phyloP scores from a whole-genome alignment of 2,113 vertebrate species.

The Aleadryas rufinucha region DNA sequence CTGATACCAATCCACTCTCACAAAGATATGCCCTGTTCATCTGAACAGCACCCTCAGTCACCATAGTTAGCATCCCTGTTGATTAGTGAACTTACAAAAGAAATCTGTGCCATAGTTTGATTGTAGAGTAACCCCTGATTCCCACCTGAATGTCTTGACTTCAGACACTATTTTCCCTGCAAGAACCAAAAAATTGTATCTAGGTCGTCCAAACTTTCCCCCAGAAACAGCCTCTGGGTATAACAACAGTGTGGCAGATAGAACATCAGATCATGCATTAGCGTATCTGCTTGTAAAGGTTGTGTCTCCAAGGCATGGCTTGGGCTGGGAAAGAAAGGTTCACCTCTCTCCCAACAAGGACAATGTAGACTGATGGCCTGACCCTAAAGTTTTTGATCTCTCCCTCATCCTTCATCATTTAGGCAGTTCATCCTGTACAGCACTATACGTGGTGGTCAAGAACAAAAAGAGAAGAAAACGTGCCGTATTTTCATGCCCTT shows the following conservation, averaged over 20 bases:
- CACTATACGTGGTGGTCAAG: not conserved
- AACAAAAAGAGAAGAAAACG: not conserved
- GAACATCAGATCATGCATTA: not conserved
- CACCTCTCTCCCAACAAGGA: not conserved
- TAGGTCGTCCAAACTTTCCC: not conserved
- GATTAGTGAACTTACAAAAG: not conserved
- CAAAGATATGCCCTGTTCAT: not conserved
- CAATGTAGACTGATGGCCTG: not conserved
- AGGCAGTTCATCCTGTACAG: not conserved
- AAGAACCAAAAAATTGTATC: constrained; percentile 1
- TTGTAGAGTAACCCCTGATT: not conserved
- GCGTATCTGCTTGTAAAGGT: not conserved
- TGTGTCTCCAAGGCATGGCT: not conserved
- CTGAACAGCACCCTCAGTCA: not conserved
- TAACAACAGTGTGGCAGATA: constrained; percentile 6
- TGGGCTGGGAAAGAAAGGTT: not conserved
- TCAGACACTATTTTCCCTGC: not conserved
- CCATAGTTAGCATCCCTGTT: not conserved
- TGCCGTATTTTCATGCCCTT: not conserved
- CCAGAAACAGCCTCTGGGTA: constrained; percentile 25
- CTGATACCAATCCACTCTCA: not conserved
- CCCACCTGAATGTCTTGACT: not conserved
- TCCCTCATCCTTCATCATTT: not conserved
- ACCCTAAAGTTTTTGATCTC: not conserved
- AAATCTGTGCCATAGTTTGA: not conserved